phyloP scores from a whole-genome alignment of 2,113 vertebrate species.

The Blennius ocellaris region DNA sequence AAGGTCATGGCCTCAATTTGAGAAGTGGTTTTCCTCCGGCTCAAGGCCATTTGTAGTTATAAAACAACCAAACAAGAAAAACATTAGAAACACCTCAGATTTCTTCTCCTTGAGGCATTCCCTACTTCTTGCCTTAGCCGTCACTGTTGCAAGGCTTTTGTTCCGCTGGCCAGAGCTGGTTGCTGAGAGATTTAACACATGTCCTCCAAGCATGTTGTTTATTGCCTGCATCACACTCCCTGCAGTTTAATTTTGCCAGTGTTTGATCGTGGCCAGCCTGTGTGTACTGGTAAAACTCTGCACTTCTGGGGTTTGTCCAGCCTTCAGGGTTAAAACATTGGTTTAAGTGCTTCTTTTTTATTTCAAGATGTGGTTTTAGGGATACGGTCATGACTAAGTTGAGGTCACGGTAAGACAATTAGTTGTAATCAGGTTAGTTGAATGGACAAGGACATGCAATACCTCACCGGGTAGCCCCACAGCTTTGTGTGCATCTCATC shows the following conservation, averaged over 20 bases:
- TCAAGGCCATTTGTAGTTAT: slow-evolving; percentile 2
- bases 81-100: slow-evolving; percentile 15
- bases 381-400: too few species aligned
- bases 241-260: slow-evolving; percentile 34
- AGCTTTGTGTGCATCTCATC: neutral
- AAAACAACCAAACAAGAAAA: slow-evolving; percentile 24
- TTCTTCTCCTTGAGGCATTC: neutral
- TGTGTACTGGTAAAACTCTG: neutral
- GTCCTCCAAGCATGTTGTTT: slow-evolving; percentile 14
- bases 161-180: slow-evolving; percentile 31
- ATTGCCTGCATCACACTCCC: slow-evolving; percentile 14
- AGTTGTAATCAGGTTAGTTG: too few species aligned
- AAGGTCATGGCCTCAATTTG: slow-evolving; percentile 37
- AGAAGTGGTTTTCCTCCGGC: slow-evolving; percentile 32
- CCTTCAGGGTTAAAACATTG: too few species aligned
- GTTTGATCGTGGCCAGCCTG: neutral
- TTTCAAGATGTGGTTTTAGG: too few species aligned
- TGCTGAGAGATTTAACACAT: slow-evolving; percentile 37
- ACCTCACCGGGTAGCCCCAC: too few species aligned
- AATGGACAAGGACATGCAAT: too few species aligned
- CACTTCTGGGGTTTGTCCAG: too few species aligned
- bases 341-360: too few species aligned
- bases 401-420: too few species aligned
- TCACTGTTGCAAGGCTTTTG: slow-evolving; percentile 22
- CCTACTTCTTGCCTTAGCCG: neutral